Conservation (phyloP, 2,797 vertebrate species). For the Podarcis lilfordi region DNA sequence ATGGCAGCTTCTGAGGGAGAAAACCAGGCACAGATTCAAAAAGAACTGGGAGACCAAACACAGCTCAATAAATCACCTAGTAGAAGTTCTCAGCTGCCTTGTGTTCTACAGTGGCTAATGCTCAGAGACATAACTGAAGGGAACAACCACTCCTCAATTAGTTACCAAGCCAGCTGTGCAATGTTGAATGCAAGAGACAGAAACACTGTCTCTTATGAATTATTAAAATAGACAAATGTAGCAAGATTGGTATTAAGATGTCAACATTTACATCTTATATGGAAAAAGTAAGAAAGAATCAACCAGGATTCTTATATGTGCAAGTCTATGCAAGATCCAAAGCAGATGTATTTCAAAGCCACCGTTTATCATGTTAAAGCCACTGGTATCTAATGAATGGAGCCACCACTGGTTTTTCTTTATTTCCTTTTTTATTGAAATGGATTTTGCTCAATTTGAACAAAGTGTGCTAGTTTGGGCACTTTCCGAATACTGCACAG, state of each 20-base stretch:
- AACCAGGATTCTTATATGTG: neutral
- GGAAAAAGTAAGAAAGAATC: neutral
- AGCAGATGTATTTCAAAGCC: neutral
- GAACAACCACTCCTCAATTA: constrained; percentile 17
- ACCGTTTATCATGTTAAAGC: neutral
- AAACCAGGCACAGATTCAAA: neutral
- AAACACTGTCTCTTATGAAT: constrained; percentile 3
- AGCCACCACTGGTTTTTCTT: too few species aligned
- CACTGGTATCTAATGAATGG: neutral
- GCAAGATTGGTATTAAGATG: neutral
- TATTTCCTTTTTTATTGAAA: neutral
- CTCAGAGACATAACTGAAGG: constrained; percentile 6
- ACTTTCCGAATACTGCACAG: neutral
- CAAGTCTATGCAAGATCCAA: neutral
- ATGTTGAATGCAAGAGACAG: constrained; percentile 15
- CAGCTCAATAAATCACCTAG: neutral
- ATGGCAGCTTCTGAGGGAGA: neutral
- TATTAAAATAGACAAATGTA: neutral
- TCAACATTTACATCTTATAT: neutral
- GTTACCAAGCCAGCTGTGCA: constrained; percentile 16
- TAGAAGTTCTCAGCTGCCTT: constrained; percentile 15
- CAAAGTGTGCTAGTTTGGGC: neutral
- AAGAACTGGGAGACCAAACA: neutral
- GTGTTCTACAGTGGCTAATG: neutral
- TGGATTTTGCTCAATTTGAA: neutral